Base-by-base conservation (phyloP, 2,797 vertebrate species). In the Champsocephalus gunnari region DNA sequence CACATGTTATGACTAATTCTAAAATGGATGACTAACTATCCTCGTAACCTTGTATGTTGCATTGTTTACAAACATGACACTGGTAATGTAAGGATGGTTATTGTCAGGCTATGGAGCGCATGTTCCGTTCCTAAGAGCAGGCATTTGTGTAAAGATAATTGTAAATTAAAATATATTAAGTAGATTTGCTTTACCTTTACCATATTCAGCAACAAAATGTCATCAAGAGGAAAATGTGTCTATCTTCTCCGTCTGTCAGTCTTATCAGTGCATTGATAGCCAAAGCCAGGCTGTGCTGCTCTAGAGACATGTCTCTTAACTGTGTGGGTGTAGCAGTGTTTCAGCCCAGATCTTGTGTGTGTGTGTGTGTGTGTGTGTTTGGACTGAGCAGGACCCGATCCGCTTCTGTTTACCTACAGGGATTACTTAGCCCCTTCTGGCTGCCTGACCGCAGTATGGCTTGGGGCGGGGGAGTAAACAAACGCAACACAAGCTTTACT, bases 341-440 rank as follows among this genome's bases (percentile, higher is more conserved):
- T 82, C 62, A 79, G 79, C 82, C 81, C 61, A 49, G 74, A 84
- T 77, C 80, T 67, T 71, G 77, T 24, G 43, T 56, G 67, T 81
- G 85, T 71, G 87, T 85, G 87, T 85, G 76, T 28, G 28, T 28
- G 63, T 80, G 82, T 77, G 80, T 16, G 53, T 47, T 79, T 48
- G 78, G 77, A 76, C 79, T 70, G 73, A 80, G 79, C 78, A 79
- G 80, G 64, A 76, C 66, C 66, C 9, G 51, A 53, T 86, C 70
- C 61, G 79, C 82, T 85, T 81, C 79, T 87, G 85, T 90, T 91
- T 92, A 89, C 81, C 76, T 89, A 81, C 70, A 62, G 80, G 87
- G 82, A 89, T 86, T 88, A 90, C 81, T 79, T 83, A 54, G 84
- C 74, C 82, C 69, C 10, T 64, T 79, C 83, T 66, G 79, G 77